Base-by-base conservation (phyloP, 2,113 vertebrate species). In the Smithornis capensis region DNA sequence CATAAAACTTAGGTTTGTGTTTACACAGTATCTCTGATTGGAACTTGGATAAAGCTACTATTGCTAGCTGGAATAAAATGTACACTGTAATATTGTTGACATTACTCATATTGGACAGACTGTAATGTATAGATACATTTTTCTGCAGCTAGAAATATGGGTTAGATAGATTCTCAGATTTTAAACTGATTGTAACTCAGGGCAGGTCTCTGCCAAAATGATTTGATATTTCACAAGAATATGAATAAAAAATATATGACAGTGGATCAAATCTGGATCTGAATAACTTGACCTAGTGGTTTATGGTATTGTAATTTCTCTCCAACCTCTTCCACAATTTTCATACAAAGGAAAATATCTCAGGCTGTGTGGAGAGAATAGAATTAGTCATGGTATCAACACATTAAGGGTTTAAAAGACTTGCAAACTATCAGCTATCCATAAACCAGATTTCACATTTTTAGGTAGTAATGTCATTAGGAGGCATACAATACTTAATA, bases 131-230 rank as follows among this genome's bases (percentile, higher is more conserved):
- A 96, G 95, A 98, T 49, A 92, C 91, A 92, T 96, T 97, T 97
- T 96, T 92, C n/a, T 97, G 95, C 87, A 95, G 84, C 77, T 97
- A 97, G 93, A 97, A 98, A 98, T 97, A 97, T 85, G 83, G 96
- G 96, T 97, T 97, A 98, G 95, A 98, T 97, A 97, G 92, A 97
- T 94, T 97, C 80, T 90, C 80, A 96, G 87, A 97, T 96, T 98
- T 97, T 83, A 94, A 96, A 96, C 88, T 95, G 9, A 96, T 96
- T 96, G 88, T 94, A 97, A 97, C 97, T 94, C 90, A 83, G 60
- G 96, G 70, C 71, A 95, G 55, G 31, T 93, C 83, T 96, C 83
- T 95, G 90, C 73, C 85, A 96, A 90, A 95, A 95, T 95, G 44
- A 97, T 85, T 84, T 97, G 92, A 89, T 97, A 97, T 94, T 96